Evolutionary conservation across 92 coral and sea anemone genomes (phyloP), one percentile per base, ranked within the genome.

Genomic region (Epizoanthus fatuus): DNA sequence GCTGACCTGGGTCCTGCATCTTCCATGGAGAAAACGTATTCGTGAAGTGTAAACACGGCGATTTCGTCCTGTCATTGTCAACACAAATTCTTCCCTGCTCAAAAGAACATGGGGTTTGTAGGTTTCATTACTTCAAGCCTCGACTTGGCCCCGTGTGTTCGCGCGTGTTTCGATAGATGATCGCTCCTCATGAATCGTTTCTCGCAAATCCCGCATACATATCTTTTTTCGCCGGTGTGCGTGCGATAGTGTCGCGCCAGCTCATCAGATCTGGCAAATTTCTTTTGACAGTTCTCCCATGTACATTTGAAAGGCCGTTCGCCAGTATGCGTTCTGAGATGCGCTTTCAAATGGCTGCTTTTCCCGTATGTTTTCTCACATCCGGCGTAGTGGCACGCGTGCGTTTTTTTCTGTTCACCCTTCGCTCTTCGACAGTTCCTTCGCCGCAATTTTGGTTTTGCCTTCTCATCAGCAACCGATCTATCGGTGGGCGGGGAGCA

Each of bases 141-240:
- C 75, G 91, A 86, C 85, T 91, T 82, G 40, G 69, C 63, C 17
- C 92, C 92, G 72, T 95, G 98, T 8, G 95, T 95, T 84, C 83
- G 89, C 63, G 94, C 89, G 88, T 95, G 98, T 88, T 95, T 95
- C 9, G 95, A 86, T 49, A 95, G 92, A 63, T 95, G 98, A 72
- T 95, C 98, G 39, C 98, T 95, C 52, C 98, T 87, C 98, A 95
- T 95, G 45, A 95, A 95, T 9, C 98, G 88, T 69, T 95, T 95
- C 75, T 87, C 86, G 62, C 98, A 95, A 3, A 89, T 83, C 85
- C 83, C 79, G 53, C 98, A 95, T 19, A 91, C 95, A 63, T 95
- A 95, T 16, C 97, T 85, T 84, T 95, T 95, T 56, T 95, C 98
- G 29, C 98, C 97, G 2, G 98, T 95, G 71, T 95, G 98, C 44